Conservation (phyloP, 2,113 vertebrate genomes). For the Daubentonia madagascariensis region DNA sequence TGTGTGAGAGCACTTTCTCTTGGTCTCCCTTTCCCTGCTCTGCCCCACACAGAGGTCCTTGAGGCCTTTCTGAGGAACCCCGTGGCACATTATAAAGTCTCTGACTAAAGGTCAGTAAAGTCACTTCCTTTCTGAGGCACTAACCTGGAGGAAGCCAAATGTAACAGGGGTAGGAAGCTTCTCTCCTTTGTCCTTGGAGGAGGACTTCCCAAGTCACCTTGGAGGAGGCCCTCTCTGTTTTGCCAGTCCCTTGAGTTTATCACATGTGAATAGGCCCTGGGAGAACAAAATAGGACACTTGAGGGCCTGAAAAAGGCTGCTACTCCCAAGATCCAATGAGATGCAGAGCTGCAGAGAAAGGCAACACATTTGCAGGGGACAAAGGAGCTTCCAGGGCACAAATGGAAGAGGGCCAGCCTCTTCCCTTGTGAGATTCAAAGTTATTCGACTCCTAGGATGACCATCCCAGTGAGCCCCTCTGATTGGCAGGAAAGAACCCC, state of each 20-base stretch:
- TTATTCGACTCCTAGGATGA: neutral
- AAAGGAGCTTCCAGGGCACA: neutral
- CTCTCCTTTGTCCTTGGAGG: slow-evolving; percentile 13
- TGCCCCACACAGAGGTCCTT: neutral
- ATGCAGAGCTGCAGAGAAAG: neutral
- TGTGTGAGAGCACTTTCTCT: neutral
- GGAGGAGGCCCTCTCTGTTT: neutral
- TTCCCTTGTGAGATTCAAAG: neutral
- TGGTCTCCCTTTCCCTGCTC: neutral
- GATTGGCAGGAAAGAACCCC: neutral
- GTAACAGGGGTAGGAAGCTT: neutral
- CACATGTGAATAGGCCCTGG: neutral
- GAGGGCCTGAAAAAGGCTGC: neutral
- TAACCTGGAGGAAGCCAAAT: neutral
- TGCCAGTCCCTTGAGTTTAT: neutral
- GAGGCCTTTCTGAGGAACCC: neutral
- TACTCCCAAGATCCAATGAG: neutral
- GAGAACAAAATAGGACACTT: neutral
- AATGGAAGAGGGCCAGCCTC: neutral
- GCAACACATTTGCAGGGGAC: neutral
- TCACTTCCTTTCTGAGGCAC: neutral
- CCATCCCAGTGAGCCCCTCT: neutral
- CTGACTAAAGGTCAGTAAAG: neutral
- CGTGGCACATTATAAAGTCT: neutral
- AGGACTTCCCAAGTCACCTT: neutral